Conservation (phyloP, 2,797 vertebrate species). For the Adrianichthys oophorus region DNA sequence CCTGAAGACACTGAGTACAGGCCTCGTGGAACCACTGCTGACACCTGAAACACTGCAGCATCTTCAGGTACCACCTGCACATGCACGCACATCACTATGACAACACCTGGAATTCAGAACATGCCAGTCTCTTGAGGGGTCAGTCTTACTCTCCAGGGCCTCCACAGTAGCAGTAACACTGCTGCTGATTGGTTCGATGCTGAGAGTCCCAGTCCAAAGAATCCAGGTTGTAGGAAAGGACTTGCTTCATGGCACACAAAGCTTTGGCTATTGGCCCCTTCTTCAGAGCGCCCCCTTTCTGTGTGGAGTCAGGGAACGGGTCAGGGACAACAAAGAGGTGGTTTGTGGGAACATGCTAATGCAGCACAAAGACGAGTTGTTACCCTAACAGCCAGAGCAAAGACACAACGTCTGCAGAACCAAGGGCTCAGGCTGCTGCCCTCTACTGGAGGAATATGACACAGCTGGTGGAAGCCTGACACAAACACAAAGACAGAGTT, state of each 20-base stretch:
- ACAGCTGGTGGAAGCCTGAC: constrained; percentile 93
- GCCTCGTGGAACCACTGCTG: constrained; percentile 97
- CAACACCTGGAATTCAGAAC: too few species aligned
- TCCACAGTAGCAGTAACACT: constrained; percentile 96
- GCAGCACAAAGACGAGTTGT: not conserved
- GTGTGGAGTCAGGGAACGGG: constrained; percentile 22
- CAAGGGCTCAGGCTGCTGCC: constrained; percentile 78
- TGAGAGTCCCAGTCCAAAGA: constrained; percentile 93
- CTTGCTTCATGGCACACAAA: constrained; percentile 91
- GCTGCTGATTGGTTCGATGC: constrained; percentile 95
- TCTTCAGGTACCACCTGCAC: constrained; percentile 88
- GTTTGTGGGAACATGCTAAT: not conserved
- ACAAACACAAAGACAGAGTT: not conserved
- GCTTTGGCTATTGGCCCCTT: constrained; percentile 90
- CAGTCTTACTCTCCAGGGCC: constrained; percentile 92
- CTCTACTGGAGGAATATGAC: constrained; percentile 87
- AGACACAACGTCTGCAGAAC: constrained; percentile 95
- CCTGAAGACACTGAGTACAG: constrained; percentile 91
- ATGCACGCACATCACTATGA: not conserved
- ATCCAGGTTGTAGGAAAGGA: constrained; percentile 86
- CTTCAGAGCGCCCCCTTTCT: constrained; percentile 95
- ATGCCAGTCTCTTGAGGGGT: not conserved
- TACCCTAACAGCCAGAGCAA: constrained; percentile 90
- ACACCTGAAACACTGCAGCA: constrained; percentile 93
- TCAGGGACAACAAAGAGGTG: not conserved